Conservation (phyloP, 2,113 vertebrate genomes). For the Proterorhinus semilunaris region DNA sequence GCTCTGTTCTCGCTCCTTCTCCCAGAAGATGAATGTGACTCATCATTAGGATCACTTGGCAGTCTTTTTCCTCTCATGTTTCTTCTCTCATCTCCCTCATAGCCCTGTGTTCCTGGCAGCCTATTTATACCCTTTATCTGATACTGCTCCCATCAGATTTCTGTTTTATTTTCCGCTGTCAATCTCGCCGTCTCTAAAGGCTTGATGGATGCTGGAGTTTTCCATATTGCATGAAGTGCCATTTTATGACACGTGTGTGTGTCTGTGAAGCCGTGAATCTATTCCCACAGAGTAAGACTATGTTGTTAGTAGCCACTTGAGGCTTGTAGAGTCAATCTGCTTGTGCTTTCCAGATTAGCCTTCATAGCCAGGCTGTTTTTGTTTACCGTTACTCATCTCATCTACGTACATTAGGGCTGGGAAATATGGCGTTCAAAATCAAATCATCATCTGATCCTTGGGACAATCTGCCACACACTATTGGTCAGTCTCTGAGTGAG, state of each 20-base stretch:
- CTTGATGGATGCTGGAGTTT: conserved; percentile 2
- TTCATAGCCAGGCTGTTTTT: background rate
- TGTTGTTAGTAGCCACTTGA: background rate
- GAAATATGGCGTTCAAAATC: too few relatives aligned
- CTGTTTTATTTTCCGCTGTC: conserved; percentile 23
- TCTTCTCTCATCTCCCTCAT: conserved; percentile 27
- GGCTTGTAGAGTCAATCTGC: background rate
- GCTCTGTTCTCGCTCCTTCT: conserved; percentile 10
- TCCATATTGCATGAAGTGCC: background rate
- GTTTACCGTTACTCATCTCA: too few relatives aligned
- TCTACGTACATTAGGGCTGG: too few relatives aligned
- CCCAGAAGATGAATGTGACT: conserved; percentile 41
- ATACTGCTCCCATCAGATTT: conserved; percentile 27
- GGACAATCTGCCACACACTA: too few relatives aligned
- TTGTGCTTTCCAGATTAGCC: background rate
- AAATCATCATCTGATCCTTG: too few relatives aligned
- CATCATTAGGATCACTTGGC: conserved; percentile 31
- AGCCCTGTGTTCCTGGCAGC: conserved; percentile 39
- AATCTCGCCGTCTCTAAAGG: conserved; percentile 11
- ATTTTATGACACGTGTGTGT: background rate
- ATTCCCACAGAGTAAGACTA: background rate
- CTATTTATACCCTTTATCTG: conserved; percentile 41
- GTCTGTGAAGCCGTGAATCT: background rate
- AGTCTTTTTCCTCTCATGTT: conserved; percentile 31
- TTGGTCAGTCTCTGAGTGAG: too few relatives aligned